These are phyloP conservation scores for Zonotrichia albicollis DNA, from an alignment of 2,797 vertebrate genomes.

Conservation along the genomic window DNA sequence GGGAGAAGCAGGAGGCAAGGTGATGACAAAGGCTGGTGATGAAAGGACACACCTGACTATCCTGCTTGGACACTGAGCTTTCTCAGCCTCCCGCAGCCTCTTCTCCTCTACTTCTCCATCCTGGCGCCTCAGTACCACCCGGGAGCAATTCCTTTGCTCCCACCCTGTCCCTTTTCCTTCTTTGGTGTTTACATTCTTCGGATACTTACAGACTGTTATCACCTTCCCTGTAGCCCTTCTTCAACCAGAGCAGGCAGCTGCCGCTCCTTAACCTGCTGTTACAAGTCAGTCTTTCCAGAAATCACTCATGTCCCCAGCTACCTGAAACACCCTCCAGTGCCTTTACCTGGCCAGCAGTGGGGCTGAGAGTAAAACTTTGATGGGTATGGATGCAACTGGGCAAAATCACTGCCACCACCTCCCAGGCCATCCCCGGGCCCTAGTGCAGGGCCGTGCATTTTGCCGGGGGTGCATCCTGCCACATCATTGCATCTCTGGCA, in stretches of 20 bases:
- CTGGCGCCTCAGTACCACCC: neutral
- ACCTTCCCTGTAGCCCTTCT: constrained; percentile 14
- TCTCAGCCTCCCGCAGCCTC: neutral
- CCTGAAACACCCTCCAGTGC: neutral
- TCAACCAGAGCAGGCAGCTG: constrained; percentile 26
- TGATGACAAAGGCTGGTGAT: neutral
- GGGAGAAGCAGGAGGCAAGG: neutral
- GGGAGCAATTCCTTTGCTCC: constrained; percentile 18
- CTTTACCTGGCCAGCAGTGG: neutral
- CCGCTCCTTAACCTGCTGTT: constrained; percentile 27
- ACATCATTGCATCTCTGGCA: neutral
- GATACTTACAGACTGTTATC: constrained; percentile 67
- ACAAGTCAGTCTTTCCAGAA: neutral
- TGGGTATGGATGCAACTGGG: neutral
- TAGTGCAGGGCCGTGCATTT: neutral
- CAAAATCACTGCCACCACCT: neutral
- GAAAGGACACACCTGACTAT: neutral
- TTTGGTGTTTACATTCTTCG: constrained; percentile 72
- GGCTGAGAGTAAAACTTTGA: neutral
- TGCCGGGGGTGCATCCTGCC: neutral
- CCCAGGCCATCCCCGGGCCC: neutral
- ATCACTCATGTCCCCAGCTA: neutral
- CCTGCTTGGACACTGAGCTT: fast-evolving
- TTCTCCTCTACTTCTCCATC: neutral
- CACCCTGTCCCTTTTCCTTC: constrained; percentile 57